Base-by-base conservation (phyloP, 1,140 invertebrate species). In the Pissodes strobi region DNA sequence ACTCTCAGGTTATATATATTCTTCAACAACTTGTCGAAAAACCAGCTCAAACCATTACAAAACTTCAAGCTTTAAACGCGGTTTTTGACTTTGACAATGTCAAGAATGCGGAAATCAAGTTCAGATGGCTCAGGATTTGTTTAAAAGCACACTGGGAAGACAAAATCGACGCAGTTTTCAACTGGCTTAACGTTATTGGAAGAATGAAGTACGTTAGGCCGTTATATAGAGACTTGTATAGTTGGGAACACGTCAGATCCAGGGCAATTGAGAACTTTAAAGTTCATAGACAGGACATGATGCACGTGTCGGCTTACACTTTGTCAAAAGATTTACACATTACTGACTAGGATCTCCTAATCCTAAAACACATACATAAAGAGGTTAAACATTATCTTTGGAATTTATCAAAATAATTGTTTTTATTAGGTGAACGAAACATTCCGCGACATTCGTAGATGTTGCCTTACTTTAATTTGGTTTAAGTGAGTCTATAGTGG, bases 171-270 rank as follows among this genome's bases (percentile, higher is more conserved):
- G 66, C 73, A 2, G 87, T 88, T 6, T 80, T 96, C 17, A 72
- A 86, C 1, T 95, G 95, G 82, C 85, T 93, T 2, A 93, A 88
- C 61, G 82, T 86, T 18, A 86, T 93, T 74, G 94, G 94, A 49
- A 84, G 95, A 62, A 93, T 97, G 90, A 97, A 97, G 75, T 97
- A 88, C 82, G 87, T 93, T 0, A 81, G 91, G 45, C 93, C 93
- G 12, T 83, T 97, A 43, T 96, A 93, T 76, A 87, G 91, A 66
- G 92, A 93, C 72, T 78, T 95, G n/a, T 92, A 89, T 69, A 82
- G 79, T 1, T 95, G 93, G 93, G 83, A 88, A 59, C 85, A 86
- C 56, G 83, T 86, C 0, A 82, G 90, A 52, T 75, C 83, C 10
- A 72, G 70, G 56, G 88, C 93, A 0, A 84, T 95, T 23, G 82